These are phyloP conservation scores for Charaxes varanes DNA, from an alignment of 1,140 invertebrate genomes.

Conservation along the genomic window DNA sequence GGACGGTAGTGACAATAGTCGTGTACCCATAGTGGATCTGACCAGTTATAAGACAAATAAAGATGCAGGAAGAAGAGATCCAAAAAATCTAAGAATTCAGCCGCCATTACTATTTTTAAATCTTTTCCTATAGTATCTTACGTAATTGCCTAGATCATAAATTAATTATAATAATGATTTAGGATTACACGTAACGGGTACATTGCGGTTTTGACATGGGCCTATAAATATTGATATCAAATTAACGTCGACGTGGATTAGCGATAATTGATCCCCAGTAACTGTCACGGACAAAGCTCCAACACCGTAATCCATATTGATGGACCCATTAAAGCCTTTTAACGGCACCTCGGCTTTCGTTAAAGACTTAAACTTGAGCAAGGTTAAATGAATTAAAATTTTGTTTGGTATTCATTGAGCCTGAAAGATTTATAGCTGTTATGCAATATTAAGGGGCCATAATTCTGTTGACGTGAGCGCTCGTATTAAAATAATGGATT, in stretches of 20 bases:
- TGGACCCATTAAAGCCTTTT: constrained; percentile 47
- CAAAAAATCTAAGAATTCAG: too few species aligned
- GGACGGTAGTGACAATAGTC: too few species aligned
- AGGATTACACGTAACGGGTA: constrained; percentile 24
- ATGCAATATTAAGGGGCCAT: too few species aligned
- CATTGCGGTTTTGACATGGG: constrained; percentile 19
- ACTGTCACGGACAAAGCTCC: constrained; percentile 29
- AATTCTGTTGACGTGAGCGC: too few species aligned
- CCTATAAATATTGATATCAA: constrained; percentile 36
- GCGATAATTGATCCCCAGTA: constrained; percentile 41
- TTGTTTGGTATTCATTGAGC: constrained; percentile 46
- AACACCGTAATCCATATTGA: constrained; percentile 48
- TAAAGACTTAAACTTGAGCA: constrained; percentile 28
- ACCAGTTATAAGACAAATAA: too few species aligned
- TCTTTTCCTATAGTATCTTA: too few species aligned
- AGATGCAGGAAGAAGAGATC: too few species aligned
- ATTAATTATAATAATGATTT: constrained; percentile 6
- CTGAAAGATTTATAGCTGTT: constrained; percentile 47
- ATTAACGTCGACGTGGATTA: constrained; percentile 36
- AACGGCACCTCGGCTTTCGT: constrained; percentile 42
- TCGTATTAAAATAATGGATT: too few species aligned
- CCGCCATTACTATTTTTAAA: too few species aligned
- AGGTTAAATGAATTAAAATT: constrained; percentile 45
- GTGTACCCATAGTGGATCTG: too few species aligned
- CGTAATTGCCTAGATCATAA: neutral